These are phyloP conservation scores for Mormyrus iriodes DNA, from an alignment of 2,113 vertebrate species.

Conservation along the genomic window DNA sequence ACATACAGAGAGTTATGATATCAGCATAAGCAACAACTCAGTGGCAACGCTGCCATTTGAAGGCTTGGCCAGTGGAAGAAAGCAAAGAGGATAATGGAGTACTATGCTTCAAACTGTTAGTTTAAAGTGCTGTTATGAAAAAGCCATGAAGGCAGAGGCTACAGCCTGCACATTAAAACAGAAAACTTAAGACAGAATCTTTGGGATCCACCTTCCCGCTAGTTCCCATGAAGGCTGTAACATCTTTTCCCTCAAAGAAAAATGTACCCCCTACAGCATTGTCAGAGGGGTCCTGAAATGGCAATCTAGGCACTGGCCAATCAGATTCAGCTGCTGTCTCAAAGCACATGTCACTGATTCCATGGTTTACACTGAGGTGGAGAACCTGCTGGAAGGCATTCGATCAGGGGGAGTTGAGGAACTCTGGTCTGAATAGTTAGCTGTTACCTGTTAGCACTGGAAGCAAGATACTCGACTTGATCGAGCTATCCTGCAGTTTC, in stretches of 20 bases:
- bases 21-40: not conserved
- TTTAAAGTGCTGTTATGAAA: not conserved
- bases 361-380: not conserved
- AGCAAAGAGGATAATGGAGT: not conserved
- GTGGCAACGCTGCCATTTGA: not conserved
- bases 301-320: not conserved
- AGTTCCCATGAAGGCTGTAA: not conserved
- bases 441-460: not conserved
- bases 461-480: not conserved
- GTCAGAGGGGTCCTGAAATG: not conserved
- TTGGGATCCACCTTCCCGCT: not conserved
- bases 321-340: not conserved
- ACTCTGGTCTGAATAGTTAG: not conserved
- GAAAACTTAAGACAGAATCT: not conserved
- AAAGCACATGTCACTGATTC: not conserved
- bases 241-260: not conserved
- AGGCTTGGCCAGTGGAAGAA: not conserved
- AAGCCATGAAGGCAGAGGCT: not conserved
- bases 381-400: not conserved
- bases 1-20: not conserved
- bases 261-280: not conserved
- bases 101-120: not conserved
- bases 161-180: not conserved
- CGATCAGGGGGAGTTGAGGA: not conserved
- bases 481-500: not conserved